phyloP scores from a whole-genome alignment of 2,113 vertebrate species.

The Spheniscus mendiculus region DNA sequence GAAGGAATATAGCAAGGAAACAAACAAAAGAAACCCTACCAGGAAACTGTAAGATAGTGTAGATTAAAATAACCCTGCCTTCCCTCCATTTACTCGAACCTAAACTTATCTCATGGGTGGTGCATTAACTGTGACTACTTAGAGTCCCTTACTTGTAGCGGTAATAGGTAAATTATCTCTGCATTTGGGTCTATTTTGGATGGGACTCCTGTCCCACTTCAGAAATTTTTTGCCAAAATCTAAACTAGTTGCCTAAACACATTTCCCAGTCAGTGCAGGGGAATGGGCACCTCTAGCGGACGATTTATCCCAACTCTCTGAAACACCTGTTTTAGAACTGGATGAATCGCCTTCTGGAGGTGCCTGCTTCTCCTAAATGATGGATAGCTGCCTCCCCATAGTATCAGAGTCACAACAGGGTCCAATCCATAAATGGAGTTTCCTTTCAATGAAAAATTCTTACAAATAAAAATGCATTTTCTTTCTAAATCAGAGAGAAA shows the following conservation, averaged over 20 bases:
- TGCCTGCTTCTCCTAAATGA: neutral
- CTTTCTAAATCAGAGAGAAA: neutral
- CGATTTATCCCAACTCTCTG: neutral
- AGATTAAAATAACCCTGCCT: neutral
- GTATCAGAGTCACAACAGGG: neutral
- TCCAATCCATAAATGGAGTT: neutral
- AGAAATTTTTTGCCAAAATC: neutral
- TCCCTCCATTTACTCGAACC: neutral
- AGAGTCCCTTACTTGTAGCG: neutral
- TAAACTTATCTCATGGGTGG: neutral
- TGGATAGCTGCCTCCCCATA: neutral
- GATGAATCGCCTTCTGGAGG: neutral
- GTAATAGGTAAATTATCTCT: neutral
- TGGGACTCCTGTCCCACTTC: neutral
- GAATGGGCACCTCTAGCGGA: neutral
- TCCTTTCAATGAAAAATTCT: neutral
- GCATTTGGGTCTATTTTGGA: neutral
- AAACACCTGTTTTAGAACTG: neutral
- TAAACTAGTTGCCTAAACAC: neutral
- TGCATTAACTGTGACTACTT: neutral
- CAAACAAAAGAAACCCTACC: neutral
- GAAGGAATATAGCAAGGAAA: neutral
- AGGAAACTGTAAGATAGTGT: neutral
- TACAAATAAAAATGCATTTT: neutral
- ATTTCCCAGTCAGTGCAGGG: neutral